phyloP scores from a whole-genome alignment of 2,113 vertebrate species.

The Malaclemys terrapin region DNA sequence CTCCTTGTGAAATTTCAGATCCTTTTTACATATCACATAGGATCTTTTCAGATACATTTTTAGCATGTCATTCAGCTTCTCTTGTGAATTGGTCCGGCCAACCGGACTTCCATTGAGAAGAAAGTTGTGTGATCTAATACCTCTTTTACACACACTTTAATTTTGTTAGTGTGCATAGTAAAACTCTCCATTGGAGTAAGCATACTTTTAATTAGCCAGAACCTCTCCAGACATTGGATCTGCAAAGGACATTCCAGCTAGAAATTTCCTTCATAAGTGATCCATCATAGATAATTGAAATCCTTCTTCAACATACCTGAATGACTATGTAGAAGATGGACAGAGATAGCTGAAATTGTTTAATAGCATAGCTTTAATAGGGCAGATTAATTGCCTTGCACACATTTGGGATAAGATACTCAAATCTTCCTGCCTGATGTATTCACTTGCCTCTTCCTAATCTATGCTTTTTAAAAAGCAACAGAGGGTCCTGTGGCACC shows the following conservation, averaged over 20 bases:
- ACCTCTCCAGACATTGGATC: neutral
- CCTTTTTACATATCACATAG: too few relatives aligned
- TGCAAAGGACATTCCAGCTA: neutral
- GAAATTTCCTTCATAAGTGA: neutral
- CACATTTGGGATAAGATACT: neutral
- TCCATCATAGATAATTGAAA: neutral
- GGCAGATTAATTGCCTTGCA: accelerated
- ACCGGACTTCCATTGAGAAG: neutral
- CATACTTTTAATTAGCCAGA: neutral
- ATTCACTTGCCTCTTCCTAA: neutral
- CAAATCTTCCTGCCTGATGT: accelerated
- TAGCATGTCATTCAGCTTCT: neutral
- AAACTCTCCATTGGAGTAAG: neutral
- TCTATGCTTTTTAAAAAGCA: neutral
- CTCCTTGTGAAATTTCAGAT: too few relatives aligned
- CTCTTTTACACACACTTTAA: neutral
- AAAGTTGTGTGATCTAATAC: neutral
- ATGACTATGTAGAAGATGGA: neutral
- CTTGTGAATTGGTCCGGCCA: neutral
- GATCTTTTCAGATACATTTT: neutral
- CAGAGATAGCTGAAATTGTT: neutral
- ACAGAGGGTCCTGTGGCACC: too few relatives aligned
- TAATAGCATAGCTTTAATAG: neutral
- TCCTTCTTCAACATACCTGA: neutral
- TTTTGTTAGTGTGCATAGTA: neutral